Evolutionary conservation across 2,888 invertebrate species (phyloP).

Genomic region (Cephus spinipes): DNA sequence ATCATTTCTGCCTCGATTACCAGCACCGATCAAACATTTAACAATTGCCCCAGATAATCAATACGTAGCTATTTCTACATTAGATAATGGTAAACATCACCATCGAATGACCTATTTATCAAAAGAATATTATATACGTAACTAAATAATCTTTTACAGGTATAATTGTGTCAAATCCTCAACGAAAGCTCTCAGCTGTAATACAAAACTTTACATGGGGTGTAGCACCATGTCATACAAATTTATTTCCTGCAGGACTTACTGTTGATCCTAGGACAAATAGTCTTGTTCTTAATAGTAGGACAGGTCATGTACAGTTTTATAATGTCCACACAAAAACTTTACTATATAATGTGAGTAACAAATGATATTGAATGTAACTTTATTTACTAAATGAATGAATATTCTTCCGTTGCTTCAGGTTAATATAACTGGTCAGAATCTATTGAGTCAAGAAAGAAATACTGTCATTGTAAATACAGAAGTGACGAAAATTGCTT

Average conservation of each 20-base stretch:
- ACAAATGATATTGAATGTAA: not conserved
- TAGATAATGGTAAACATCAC: slow-evolving; percentile 73
- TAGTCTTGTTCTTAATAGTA: slow-evolving; percentile 78
- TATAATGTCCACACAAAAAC: slow-evolving; percentile 75
- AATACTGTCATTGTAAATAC: slow-evolving; percentile 72
- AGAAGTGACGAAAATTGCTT: slow-evolving; percentile 75
- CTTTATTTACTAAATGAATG: slow-evolving; percentile 15
- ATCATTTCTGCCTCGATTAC: slow-evolving; percentile 77
- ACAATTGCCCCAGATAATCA: slow-evolving; percentile 73
- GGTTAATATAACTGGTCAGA: slow-evolving; percentile 80
- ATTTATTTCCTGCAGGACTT: slow-evolving; percentile 71
- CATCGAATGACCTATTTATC: slow-evolving; percentile 1
- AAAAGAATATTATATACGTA: not conserved
- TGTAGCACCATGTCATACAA: slow-evolving; percentile 64
- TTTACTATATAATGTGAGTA: slow-evolving; percentile 78
- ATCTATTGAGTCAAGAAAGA: slow-evolving; percentile 76
- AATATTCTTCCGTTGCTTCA: slow-evolving; percentile 50
- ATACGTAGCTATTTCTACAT: slow-evolving; percentile 75
- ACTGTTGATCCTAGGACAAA: slow-evolving; percentile 74
- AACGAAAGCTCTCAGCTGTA: slow-evolving; percentile 69
- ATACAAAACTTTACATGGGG: slow-evolving; percentile 79
- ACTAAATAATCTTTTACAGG: slow-evolving; percentile 45
- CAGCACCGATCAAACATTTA: slow-evolving; percentile 76
- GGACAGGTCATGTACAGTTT: slow-evolving; percentile 81
- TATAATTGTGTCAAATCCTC: slow-evolving; percentile 70